phyloP scores from a whole-genome alignment of 2,113 vertebrate genomes.

The Chloroceryle aenea region DNA sequence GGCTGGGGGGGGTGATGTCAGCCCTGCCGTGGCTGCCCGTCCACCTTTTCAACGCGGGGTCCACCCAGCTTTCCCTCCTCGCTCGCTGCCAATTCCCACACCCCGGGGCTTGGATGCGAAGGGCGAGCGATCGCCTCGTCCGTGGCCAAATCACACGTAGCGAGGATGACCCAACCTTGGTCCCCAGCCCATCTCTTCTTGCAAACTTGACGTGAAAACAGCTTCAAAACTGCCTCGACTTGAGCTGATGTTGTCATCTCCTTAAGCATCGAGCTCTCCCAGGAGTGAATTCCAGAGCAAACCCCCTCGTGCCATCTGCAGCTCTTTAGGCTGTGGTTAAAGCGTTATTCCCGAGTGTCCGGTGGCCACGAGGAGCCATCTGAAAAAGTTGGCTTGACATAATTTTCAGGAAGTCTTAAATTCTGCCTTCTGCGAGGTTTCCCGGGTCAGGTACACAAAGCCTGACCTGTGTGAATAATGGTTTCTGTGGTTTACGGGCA shows the following conservation, averaged over 20 bases:
- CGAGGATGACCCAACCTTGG: not conserved
- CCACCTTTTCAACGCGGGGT: not conserved
- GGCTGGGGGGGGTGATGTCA: not conserved
- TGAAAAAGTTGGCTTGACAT: not conserved
- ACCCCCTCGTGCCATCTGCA: not conserved
- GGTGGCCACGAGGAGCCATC: fast-evolving
- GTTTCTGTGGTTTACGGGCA: not conserved
- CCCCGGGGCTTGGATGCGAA: not conserved
- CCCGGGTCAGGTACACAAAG: not conserved
- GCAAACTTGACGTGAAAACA: fast-evolving
- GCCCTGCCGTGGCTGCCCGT: not conserved
- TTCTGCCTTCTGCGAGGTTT: not conserved
- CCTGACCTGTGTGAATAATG: not conserved
- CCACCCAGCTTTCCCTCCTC: not conserved
- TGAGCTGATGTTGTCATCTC: not conserved
- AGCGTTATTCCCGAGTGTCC: not conserved
- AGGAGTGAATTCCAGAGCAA: fast-evolving
- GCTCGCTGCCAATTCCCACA: not conserved
- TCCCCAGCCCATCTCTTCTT: not conserved
- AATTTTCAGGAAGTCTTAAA: constrained; percentile 27
- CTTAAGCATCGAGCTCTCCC: fast-evolving
- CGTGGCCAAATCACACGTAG: fast-evolving
- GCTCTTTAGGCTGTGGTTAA: not conserved
- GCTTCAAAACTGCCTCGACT: not conserved
- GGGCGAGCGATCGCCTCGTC: fast-evolving